Conservation (phyloP, 2,113 vertebrate species). For the Callaeas wilsoni region DNA sequence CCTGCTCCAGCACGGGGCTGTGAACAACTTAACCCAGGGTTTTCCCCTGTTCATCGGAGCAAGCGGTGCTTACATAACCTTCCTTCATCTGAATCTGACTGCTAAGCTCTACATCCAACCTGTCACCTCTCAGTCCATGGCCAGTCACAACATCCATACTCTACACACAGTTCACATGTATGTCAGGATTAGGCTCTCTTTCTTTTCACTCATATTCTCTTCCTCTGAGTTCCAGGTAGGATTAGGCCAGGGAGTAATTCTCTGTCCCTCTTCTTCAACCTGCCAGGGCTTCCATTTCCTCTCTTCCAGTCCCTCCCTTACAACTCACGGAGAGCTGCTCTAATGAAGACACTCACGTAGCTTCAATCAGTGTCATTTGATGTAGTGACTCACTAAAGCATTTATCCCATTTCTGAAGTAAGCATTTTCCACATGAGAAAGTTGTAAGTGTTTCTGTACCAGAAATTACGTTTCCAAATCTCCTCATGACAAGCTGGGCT, state of each 20-base stretch:
- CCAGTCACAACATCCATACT: neutral
- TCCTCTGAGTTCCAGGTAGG: neutral
- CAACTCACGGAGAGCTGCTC: neutral
- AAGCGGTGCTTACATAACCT: neutral
- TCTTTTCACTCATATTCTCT: neutral
- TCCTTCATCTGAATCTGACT: neutral
- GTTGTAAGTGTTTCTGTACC: neutral
- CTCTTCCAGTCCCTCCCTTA: neutral
- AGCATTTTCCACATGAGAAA: neutral
- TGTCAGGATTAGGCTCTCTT: neutral
- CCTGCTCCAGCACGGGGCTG: neutral
- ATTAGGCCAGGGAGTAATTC: neutral
- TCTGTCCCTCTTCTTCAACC: neutral
- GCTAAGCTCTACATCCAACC: neutral
- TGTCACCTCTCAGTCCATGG: accelerated
- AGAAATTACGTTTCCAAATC: neutral
- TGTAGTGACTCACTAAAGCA: neutral
- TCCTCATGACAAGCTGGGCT: neutral
- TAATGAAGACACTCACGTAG: neutral
- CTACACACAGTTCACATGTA: accelerated
- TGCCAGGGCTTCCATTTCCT: neutral
- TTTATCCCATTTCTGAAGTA: neutral
- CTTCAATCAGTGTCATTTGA: neutral
- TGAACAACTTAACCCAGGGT: accelerated
- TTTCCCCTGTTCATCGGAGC: neutral